Conservation (phyloP, 2,113 vertebrate species). For the Phaethornis superciliosus region DNA sequence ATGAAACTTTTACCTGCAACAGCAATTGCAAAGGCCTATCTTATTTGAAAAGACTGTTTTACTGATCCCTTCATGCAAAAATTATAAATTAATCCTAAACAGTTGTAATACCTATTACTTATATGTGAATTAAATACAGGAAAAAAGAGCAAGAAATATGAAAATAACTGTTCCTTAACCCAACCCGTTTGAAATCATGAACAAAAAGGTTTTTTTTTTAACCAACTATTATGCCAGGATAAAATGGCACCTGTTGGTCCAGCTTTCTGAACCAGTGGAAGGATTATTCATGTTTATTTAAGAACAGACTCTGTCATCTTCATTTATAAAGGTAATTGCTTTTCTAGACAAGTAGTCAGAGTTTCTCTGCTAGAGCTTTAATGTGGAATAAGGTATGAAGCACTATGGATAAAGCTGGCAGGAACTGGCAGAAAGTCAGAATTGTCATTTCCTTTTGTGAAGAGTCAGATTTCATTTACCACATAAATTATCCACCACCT, state of each 20-base stretch:
- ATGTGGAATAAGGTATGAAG: constrained; percentile 3
- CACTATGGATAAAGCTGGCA: constrained; percentile 23
- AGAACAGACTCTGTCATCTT: constrained; percentile 19
- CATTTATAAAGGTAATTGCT: constrained; percentile 32
- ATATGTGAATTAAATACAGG: constrained; percentile 32
- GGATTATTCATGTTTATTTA: constrained; percentile 44
- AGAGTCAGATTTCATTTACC: constrained; percentile 1
- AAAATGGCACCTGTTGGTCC: constrained; percentile 4
- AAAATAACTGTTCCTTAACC: constrained; percentile 44
- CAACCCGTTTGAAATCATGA: constrained; percentile 10
- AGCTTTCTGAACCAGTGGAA: constrained; percentile 3
- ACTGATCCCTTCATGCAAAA: constrained; percentile 38
- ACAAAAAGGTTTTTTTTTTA: background rate
- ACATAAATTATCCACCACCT: constrained; percentile 12
- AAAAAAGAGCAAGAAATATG: constrained; percentile 23
- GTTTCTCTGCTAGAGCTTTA: constrained; percentile 8
- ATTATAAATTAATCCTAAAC: constrained; percentile 51
- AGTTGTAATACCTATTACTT: constrained; percentile 47
- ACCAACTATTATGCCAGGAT: background rate
- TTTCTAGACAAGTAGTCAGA: constrained; percentile 10
- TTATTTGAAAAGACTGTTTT: constrained; percentile 14
- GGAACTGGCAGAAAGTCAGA: background rate
- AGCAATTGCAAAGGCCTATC: constrained; percentile 34
- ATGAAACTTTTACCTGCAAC: constrained; percentile 53
- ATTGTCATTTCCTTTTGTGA: constrained; percentile 29